These are phyloP conservation scores for Spicauda simplicius DNA, from an alignment of 2,888 invertebrate genomes.

Conservation along the genomic window DNA sequence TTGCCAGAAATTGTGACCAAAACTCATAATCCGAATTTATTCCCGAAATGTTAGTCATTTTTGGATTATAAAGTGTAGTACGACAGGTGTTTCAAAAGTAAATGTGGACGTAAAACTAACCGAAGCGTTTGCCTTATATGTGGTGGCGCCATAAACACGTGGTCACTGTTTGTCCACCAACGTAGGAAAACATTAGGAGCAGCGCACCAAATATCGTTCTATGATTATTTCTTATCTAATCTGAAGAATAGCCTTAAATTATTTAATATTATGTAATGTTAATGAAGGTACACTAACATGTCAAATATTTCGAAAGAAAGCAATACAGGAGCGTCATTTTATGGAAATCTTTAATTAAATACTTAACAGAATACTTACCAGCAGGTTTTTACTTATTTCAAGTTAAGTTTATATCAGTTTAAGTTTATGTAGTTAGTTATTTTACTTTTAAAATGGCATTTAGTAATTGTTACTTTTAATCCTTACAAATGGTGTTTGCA, in stretches of 20 bases:
- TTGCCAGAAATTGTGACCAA: constrained; percentile 54
- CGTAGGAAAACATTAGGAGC: constrained; percentile 18
- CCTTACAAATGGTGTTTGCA: too few relatives aligned
- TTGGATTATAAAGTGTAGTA: neutral
- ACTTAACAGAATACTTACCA: too few relatives aligned
- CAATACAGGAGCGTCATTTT: too few relatives aligned
- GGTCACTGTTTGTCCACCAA: constrained; percentile 11
- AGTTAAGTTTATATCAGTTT: too few relatives aligned
- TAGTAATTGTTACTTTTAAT: too few relatives aligned
- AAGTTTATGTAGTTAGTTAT: too few relatives aligned
- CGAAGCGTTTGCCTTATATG: constrained; percentile 10
- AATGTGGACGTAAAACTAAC: constrained; percentile 16
- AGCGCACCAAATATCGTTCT: neutral
- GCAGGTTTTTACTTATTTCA: too few relatives aligned
- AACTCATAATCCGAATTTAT: constrained; percentile 79
- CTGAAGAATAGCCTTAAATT: neutral
- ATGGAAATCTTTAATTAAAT: too few relatives aligned
- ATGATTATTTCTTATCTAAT: neutral
- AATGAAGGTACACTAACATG: too few relatives aligned
- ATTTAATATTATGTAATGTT: too few relatives aligned
- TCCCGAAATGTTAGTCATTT: constrained; percentile 40
- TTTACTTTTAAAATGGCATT: too few relatives aligned
- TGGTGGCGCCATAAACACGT: constrained; percentile 7
- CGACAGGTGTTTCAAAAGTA: neutral
- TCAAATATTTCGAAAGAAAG: too few relatives aligned